These are phyloP conservation scores for Turritopsis rubra DNA, from an alignment of 30 jellyfish, hydroid and myxozoan genomes.

Conservation along the genomic window DNA sequence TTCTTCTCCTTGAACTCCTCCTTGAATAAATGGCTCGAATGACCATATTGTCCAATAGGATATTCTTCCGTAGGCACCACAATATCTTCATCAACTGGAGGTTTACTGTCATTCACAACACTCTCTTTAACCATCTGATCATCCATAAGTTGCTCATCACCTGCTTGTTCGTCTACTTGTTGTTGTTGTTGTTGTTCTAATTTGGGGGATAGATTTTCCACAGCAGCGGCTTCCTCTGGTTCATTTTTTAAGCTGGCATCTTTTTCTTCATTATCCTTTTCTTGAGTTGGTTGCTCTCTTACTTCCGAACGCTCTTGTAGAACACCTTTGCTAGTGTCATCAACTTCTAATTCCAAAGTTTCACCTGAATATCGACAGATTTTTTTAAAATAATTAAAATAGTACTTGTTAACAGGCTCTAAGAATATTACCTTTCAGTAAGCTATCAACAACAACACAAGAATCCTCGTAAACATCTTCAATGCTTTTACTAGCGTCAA, in stretches of 20 bases:
- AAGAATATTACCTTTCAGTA: neutral
- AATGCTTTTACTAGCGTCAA: slow-evolving; percentile 60
- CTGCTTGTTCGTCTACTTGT: slow-evolving; percentile 14
- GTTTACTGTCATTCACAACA: slow-evolving; percentile 4
- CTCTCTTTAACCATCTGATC: neutral
- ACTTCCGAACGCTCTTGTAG: neutral
- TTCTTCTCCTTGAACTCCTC: slow-evolving; percentile 46
- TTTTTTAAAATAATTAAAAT: too few relatives aligned
- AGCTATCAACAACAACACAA: neutral
- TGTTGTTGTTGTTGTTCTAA: neutral
- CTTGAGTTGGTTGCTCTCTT: neutral
- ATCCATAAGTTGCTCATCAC: too few relatives aligned
- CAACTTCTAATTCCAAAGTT: neutral
- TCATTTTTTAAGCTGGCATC: neutral
- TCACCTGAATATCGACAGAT: neutral
- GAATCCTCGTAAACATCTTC: slow-evolving; percentile 54
- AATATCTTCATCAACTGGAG: slow-evolving; percentile 40
- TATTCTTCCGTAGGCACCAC: slow-evolving; percentile 40
- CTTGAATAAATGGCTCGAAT: slow-evolving; percentile 38
- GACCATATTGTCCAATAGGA: slow-evolving; percentile 46
- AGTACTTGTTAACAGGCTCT: neutral
- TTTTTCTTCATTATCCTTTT: neutral
- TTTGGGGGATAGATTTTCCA: neutral
- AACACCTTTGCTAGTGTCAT: neutral
- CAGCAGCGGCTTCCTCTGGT: neutral